Percentiles rank a stretch among this genome's conserved stretches.
Evolutionary conservation across 2,888 invertebrate species (phyloP).

Genomic region (Trichopria drosophilae): DNA sequence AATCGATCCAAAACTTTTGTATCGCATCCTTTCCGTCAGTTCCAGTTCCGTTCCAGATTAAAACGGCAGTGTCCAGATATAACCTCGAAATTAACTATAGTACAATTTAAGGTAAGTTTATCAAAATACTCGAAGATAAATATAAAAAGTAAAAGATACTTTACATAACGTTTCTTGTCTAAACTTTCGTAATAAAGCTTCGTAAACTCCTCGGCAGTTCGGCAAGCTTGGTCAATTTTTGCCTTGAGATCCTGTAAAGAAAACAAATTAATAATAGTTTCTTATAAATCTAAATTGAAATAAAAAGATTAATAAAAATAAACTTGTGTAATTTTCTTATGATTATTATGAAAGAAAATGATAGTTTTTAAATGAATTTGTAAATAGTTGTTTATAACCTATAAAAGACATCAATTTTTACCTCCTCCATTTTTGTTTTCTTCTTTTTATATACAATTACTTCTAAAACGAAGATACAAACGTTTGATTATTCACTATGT

Average conservation of each 20-base stretch:
- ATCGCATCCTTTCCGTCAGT: constrained; percentile 79
- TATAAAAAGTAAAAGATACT: constrained; percentile 38
- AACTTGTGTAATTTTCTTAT: too few species aligned
- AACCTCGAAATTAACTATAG: constrained; percentile 73
- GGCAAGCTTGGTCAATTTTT: constrained; percentile 78
- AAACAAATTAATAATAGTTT: neutral
- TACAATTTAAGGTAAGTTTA: too few species aligned
- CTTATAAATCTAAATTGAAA: too few species aligned
- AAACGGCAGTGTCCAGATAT: constrained; percentile 80
- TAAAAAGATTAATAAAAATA: too few species aligned
- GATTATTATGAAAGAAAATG: too few species aligned
- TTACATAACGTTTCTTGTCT: constrained; percentile 82
- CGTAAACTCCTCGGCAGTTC: constrained; percentile 86
- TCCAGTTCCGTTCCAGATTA: constrained; percentile 93
- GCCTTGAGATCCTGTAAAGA: constrained; percentile 62
- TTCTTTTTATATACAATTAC: too few species aligned
- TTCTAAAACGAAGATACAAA: too few species aligned
- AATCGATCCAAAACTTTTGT: constrained; percentile 80
- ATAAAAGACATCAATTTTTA: too few species aligned
- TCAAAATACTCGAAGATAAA: neutral
- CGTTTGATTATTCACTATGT: too few species aligned
- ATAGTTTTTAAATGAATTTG: too few species aligned
- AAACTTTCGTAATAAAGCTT: constrained; percentile 86
- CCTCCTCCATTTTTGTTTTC: too few species aligned
- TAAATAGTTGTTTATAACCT: too few species aligned